Conservation (phyloP, 2,797 vertebrate species). For the Propithecus perrieri region DNA sequence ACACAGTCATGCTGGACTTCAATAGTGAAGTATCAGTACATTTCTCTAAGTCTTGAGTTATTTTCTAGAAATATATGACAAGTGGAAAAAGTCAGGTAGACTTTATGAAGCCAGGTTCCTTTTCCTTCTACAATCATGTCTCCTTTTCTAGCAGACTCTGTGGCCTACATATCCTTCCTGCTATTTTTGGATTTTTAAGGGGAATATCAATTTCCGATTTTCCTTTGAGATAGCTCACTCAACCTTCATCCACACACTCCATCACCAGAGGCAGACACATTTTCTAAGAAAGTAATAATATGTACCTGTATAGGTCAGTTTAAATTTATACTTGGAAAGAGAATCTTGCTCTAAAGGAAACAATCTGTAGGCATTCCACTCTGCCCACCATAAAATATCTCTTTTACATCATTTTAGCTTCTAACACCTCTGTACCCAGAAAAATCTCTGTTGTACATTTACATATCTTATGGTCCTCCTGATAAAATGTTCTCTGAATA, state of each 20-base stretch:
- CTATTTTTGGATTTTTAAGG: not conserved
- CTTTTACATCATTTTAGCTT: slow-evolving; percentile 38
- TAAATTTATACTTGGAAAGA: not conserved
- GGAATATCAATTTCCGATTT: not conserved
- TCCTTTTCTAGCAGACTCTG: not conserved
- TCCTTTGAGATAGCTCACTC: not conserved
- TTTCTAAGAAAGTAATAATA: not conserved
- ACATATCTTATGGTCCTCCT: not conserved
- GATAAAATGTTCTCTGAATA: not conserved
- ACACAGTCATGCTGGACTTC: not conserved
- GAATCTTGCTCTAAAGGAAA: not conserved
- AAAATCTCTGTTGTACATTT: slow-evolving; percentile 41
- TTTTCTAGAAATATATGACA: not conserved
- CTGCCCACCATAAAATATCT: not conserved
- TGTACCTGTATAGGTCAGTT: not conserved
- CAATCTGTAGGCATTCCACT: not conserved
- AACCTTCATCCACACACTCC: not conserved
- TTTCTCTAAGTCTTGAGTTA: not conserved
- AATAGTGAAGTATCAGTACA: not conserved
- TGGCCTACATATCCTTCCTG: not conserved
- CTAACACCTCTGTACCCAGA: slow-evolving; percentile 38
- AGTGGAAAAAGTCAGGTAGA: not conserved
- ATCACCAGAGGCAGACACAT: not conserved
- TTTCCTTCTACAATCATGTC: not conserved
- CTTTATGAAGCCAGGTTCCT: not conserved